A percentile compares a stretch with the other conserved stretches of the same genome.
Evolutionary conservation across 2,888 invertebrate genomes (phyloP).

Genomic region (Lutraria lutraria): DNA sequence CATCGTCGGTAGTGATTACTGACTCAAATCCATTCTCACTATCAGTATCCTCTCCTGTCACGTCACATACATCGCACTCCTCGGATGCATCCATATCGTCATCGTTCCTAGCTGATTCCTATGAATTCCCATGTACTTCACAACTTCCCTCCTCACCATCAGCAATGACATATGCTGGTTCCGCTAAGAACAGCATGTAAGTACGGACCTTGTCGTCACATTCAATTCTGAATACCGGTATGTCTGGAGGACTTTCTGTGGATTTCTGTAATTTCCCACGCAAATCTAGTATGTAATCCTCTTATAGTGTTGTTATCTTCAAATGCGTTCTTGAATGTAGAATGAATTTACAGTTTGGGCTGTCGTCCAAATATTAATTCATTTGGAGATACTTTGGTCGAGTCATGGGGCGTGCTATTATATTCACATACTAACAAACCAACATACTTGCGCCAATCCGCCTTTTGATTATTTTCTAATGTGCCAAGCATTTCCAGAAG

Average conservation of each 20-base stretch:
- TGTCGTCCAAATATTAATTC: slow-evolving; percentile 38
- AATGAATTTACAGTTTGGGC: slow-evolving; percentile 34
- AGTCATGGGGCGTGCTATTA: slow-evolving; percentile 37
- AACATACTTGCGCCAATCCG: slow-evolving; percentile 44
- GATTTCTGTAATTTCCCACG: slow-evolving; percentile 9
- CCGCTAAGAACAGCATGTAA: not conserved
- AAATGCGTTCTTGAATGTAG: slow-evolving; percentile 16
- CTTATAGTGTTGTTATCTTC: not conserved
- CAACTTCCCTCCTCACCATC: not conserved
- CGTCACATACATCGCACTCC: slow-evolving; percentile 3
- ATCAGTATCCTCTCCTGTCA: not conserved
- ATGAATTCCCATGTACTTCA: not conserved
- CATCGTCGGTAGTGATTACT: not conserved
- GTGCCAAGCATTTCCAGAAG: slow-evolving; percentile 46
- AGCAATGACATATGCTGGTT: not conserved
- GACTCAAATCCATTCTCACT: not conserved
- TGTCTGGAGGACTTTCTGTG: not conserved
- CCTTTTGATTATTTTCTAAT: slow-evolving; percentile 38
- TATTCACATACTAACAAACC: slow-evolving; percentile 26
- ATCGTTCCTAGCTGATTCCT: not conserved
- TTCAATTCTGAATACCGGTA: slow-evolving; percentile 11
- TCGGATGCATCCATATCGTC: not conserved
- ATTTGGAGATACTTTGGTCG: slow-evolving; percentile 30
- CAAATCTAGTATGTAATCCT: slow-evolving; percentile 45
- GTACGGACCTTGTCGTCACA: not conserved